Evolutionary conservation across 2,888 invertebrate species (phyloP).

Genomic region (Tachina grossa): DNA sequence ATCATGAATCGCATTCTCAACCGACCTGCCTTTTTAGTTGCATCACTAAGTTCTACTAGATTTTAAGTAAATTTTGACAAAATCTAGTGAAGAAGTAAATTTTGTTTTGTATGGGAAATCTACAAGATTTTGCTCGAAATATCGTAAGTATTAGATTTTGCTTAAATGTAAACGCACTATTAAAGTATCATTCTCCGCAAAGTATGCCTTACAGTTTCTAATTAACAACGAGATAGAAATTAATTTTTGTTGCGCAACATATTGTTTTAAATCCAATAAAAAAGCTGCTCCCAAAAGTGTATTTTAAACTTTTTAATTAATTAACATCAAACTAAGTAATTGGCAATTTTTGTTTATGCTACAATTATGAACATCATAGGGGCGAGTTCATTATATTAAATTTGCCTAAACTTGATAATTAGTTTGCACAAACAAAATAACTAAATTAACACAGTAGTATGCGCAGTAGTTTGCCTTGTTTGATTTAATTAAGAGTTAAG

Average conservation of each 20-base stretch:
- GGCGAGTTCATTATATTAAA: slow-evolving; percentile 21
- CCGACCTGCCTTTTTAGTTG: too few relatives aligned
- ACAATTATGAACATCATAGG: not conserved
- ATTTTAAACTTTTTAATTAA: slow-evolving; percentile 19
- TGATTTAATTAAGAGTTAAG: slow-evolving; percentile 41
- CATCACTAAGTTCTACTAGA: too few relatives aligned
- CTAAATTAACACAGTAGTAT: not conserved
- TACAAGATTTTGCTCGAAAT: too few relatives aligned
- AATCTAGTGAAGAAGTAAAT: too few relatives aligned
- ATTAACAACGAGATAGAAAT: not conserved
- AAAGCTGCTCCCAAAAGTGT: not conserved
- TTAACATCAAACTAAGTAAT: not conserved
- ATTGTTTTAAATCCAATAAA: not conserved
- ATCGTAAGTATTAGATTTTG: too few relatives aligned
- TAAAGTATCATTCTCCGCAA: not conserved
- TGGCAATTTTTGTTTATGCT: not conserved
- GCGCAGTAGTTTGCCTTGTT: not conserved
- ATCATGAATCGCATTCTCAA: too few relatives aligned
- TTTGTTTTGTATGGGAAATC: too few relatives aligned
- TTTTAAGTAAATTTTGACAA: too few relatives aligned
- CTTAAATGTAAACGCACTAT: too few relatives aligned
- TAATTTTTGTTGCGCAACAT: too few relatives aligned
- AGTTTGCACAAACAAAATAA: not conserved
- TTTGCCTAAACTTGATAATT: not conserved
- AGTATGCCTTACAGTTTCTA: not conserved